Base-by-base conservation (phyloP, 1,140 invertebrate genomes). In the Bursaphelenchus mucronatus region DNA sequence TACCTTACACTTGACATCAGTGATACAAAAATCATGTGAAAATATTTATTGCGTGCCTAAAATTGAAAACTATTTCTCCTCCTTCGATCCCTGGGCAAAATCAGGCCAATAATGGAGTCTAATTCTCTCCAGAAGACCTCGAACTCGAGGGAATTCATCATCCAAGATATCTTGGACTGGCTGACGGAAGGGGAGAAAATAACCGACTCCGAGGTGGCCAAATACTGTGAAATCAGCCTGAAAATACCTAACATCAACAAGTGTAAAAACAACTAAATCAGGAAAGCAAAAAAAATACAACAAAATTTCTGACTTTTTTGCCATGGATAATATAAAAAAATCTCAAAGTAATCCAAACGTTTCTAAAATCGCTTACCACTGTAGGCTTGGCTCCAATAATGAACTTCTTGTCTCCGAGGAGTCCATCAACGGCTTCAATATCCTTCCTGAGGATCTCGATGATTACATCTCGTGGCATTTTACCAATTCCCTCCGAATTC, bases 391-490 rank as follows among this genome's bases (percentile, higher is more conserved):
- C 72, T 13, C 74, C 74, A 17, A 78, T 30, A 9, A 76, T 44
- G 54, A 78, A 76, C 40, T 78, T 75, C 47, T 78, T 76, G n/a
- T 74, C 66, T 21, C 76, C 74, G 30, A 76, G 66, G 17, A 76
- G 66, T 30, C 61, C 59, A 52, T 66, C 54, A 11, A 78, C 17
- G 13, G 74, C 74, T 49, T 71, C 43, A 7, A 76, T 46, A 51
- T 76, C 74, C 13, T 54, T 51, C 19, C 59, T 17, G 8, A 75
- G 58, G 21, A 75, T 70, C 45, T 77, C 54, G 9, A 74, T 44
- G 43, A 74, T 74, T 15, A 71, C 64, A 8, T 80, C 66, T 15
- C 72, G 59, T 15, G 66, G 30, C 30, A 46, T 68, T 43, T 10
- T 59, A 15, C 43, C 66, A 4, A 44, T 76, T 44, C 70, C 70